These are phyloP conservation scores for Nicator chloris DNA, from an alignment of 2,113 vertebrate species.

Conservation along the genomic window DNA sequence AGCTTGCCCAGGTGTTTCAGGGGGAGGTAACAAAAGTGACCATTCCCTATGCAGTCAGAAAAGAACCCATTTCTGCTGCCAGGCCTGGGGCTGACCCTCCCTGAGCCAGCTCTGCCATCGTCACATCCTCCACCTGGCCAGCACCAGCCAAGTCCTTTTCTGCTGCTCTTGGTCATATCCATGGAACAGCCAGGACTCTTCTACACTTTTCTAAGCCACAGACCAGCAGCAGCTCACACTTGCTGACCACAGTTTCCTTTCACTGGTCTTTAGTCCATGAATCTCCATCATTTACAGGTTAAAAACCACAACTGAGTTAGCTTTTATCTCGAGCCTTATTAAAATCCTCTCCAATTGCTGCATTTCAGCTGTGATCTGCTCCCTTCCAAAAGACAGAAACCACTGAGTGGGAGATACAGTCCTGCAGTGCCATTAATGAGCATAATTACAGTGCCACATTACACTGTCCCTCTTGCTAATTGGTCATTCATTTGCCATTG, in stretches of 20 bases:
- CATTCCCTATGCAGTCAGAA: neutral
- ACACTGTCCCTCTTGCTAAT: slow-evolving; percentile 47
- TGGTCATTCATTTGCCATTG: slow-evolving; percentile 47
- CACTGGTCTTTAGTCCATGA: neutral
- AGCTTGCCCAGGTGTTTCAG: neutral
- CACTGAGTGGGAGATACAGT: slow-evolving; percentile 1
- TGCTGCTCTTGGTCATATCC: neutral
- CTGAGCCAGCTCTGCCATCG: fast-evolving
- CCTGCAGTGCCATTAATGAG: slow-evolving; percentile 55
- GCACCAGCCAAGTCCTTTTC: neutral
- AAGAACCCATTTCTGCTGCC: neutral
- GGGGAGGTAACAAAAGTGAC: neutral
- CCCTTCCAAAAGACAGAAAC: neutral
- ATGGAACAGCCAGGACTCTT: neutral
- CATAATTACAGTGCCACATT: slow-evolving; percentile 42
- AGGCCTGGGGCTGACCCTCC: neutral
- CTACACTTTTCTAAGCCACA: neutral
- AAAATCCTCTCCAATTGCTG: neutral
- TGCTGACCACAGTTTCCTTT: neutral
- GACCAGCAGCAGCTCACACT: neutral
- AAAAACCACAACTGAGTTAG: neutral
- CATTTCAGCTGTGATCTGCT: neutral
- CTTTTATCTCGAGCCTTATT: neutral
- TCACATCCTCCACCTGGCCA: neutral
- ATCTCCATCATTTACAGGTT: neutral